These are phyloP conservation scores for Drosophila orena DNA, from an alignment of 1,140 invertebrate genomes.

Conservation along the genomic window DNA sequence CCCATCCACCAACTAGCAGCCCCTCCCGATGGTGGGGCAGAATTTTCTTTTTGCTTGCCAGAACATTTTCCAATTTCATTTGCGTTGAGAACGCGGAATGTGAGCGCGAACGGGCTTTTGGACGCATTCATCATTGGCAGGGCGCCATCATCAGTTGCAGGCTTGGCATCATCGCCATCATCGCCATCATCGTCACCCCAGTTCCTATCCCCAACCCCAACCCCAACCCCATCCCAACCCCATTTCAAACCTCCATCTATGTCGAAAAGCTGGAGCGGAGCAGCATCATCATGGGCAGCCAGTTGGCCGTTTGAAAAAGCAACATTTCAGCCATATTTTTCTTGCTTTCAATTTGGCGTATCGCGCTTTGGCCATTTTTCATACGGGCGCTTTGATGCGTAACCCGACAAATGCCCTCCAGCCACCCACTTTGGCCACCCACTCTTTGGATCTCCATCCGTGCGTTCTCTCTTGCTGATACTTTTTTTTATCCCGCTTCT, in stretches of 20 bases:
- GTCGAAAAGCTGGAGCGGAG: not conserved
- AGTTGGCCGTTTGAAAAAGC: conserved; percentile 78
- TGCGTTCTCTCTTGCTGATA: not conserved
- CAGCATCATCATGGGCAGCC: conserved; percentile 34
- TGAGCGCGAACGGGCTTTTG: conserved; percentile 58
- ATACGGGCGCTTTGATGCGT: conserved; percentile 78
- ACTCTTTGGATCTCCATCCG: not conserved
- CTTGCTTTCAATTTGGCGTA: conserved; percentile 80
- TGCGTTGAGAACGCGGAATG: conserved; percentile 75
- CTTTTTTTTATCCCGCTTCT: conserved; percentile 30
- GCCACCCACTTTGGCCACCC: not conserved
- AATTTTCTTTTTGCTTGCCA: conserved; percentile 79
- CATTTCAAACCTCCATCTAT: not conserved
- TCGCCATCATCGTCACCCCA: conserved; percentile 13
- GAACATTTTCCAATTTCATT: conserved; percentile 82
- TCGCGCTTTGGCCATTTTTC: conserved; percentile 80
- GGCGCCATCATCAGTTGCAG: conserved; percentile 40
- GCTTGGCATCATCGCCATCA: conserved; percentile 48
- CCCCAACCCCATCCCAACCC: not conserved
- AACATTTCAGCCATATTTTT: conserved; percentile 82
- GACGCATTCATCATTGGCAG: conserved; percentile 75
- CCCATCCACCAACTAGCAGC: not conserved
- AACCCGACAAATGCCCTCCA: conserved; percentile 53
- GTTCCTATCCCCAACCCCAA: not conserved
- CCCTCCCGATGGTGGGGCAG: conserved; percentile 2